Evolutionary conservation across 2,113 vertebrate genomes (phyloP).

Genomic region (Entomyzon cyanotis): DNA sequence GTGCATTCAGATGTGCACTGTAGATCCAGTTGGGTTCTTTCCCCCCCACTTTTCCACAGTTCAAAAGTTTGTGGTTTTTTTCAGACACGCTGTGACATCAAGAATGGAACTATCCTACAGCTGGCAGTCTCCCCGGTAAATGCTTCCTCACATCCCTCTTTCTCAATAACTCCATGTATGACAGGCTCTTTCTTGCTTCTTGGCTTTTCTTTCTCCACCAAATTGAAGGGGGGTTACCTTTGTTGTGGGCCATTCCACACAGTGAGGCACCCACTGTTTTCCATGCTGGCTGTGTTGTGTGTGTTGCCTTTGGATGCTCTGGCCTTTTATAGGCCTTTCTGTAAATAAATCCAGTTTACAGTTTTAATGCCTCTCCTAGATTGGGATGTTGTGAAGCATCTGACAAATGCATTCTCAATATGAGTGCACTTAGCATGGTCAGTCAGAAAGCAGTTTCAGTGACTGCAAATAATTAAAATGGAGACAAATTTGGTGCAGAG

Average conservation of each 20-base stretch:
- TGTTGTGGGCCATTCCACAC: background rate
- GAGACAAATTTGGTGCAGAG: background rate
- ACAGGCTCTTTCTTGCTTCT: background rate
- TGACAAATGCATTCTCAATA: background rate
- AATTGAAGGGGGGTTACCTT: background rate
- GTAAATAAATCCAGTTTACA: background rate
- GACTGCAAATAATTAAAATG: background rate
- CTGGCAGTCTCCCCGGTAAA: conserved; percentile 92
- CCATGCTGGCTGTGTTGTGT: background rate
- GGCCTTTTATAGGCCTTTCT: background rate
- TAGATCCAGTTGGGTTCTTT: background rate
- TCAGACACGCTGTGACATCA: conserved; percentile 95
- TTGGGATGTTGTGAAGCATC: background rate
- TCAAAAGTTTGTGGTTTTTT: conserved; percentile 50
- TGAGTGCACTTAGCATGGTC: background rate
- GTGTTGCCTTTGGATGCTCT: background rate
- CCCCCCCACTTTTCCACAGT: background rate
- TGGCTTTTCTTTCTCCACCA: background rate
- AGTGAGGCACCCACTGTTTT: background rate
- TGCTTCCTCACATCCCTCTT: background rate
- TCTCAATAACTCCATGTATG: background rate
- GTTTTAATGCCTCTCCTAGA: background rate
- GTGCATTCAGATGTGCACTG: background rate
- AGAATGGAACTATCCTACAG: conserved; percentile 96
- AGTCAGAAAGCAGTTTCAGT: background rate